Evolutionary conservation across 2,888 invertebrate genomes (phyloP).

Genomic region (Epistrophe eligans): DNA sequence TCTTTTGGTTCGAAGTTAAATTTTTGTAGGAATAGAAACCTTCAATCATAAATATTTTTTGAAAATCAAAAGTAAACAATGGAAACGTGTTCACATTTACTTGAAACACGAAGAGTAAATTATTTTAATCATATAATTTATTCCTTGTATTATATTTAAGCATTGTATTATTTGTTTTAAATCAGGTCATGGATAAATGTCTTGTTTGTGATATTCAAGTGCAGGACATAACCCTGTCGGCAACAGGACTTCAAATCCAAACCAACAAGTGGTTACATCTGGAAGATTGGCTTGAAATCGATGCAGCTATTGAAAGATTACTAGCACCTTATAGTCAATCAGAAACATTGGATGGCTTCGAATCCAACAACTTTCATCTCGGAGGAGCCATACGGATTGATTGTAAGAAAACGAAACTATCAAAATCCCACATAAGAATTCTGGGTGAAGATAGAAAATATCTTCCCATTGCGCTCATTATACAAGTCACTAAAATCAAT

Average conservation of each 20-base stretch:
- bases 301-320: constrained; percentile 55
- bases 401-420: constrained; percentile 50
- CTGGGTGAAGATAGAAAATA: constrained; percentile 49
- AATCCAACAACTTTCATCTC: constrained; percentile 44
- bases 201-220: constrained; percentile 69
- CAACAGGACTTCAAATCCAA: constrained; percentile 41
- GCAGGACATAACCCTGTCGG: constrained; percentile 38
- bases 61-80: constrained; percentile 26
- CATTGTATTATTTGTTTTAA: neutral
- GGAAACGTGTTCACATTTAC: constrained; percentile 57
- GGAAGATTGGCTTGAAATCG: constrained; percentile 70
- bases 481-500: constrained; percentile 48
- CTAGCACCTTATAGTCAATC: constrained; percentile 32
- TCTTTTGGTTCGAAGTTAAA: constrained; percentile 22
- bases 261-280: constrained; percentile 75
- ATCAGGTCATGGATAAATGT: constrained; percentile 64
- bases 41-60: neutral
- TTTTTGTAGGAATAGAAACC: neutral
- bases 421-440: constrained; percentile 45
- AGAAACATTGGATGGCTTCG: constrained; percentile 59
- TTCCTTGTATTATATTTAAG: neutral
- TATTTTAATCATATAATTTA: neutral
- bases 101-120: constrained; percentile 60
- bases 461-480: constrained; percentile 51
- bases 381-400: constrained; percentile 62